Evolutionary conservation across 2,888 invertebrate species (phyloP).

Genomic region (Bembecia ichneumoniformis): DNA sequence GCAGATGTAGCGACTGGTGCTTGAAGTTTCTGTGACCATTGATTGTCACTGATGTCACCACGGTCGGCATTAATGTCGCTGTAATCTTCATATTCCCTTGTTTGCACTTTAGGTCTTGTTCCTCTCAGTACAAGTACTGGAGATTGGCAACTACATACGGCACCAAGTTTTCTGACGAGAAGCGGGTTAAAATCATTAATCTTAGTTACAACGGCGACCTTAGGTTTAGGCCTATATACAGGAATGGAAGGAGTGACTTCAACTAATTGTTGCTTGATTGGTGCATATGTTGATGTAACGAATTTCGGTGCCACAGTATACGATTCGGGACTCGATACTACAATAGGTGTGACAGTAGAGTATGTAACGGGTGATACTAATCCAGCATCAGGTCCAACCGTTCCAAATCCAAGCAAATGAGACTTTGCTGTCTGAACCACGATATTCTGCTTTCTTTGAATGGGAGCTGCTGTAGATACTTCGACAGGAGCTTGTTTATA

Average conservation of each 20-base stretch:
- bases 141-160: slow-evolving; percentile 80
- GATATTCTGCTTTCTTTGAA: slow-evolving; percentile 49
- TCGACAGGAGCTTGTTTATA: slow-evolving; percentile 25
- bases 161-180: slow-evolving; percentile 78
- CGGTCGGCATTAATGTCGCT: slow-evolving; percentile 32
- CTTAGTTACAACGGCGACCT: slow-evolving; percentile 75
- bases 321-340: slow-evolving; percentile 31
- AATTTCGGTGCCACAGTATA: slow-evolving; percentile 25
- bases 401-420: slow-evolving; percentile 56
- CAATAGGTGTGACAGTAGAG: slow-evolving; percentile 40
- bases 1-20: slow-evolving; percentile 30
- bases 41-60: slow-evolving; percentile 36
- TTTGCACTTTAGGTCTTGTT: slow-evolving; percentile 41
- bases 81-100: slow-evolving; percentile 37
- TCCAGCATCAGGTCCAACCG: slow-evolving; percentile 60
- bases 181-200: slow-evolving; percentile 81
- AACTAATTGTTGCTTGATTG: slow-evolving; percentile 45
- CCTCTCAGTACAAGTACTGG: slow-evolving; percentile 68
- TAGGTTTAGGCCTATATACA: slow-evolving; percentile 50
- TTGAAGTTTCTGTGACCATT: slow-evolving; percentile 35
- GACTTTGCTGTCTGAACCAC: slow-evolving; percentile 58
- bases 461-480: slow-evolving; percentile 22
- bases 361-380: slow-evolving; percentile 47
- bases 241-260: slow-evolving; percentile 48
- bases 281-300: slow-evolving; percentile 42